These are phyloP conservation scores for Nymphalis urticae DNA, from an alignment of 2,888 invertebrate genomes.

Conservation along the genomic window DNA sequence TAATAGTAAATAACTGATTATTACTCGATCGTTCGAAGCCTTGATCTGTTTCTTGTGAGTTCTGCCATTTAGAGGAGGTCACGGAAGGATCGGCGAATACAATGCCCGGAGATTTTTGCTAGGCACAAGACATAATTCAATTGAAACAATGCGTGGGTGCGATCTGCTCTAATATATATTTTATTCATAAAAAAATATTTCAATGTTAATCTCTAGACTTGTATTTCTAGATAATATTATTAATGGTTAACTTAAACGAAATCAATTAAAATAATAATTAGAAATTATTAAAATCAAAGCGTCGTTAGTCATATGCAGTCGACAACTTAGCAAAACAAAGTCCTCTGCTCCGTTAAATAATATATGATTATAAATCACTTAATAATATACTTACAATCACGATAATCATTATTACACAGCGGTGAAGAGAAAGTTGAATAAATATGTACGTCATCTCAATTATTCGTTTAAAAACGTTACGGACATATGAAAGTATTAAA, in stretches of 20 bases:
- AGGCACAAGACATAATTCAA: conserved; percentile 56
- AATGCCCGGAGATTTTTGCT: conserved; percentile 61
- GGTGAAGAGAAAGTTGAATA: background rate
- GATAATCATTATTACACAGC: background rate
- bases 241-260: too few species aligned
- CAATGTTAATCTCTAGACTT: background rate
- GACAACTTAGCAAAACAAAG: too few species aligned
- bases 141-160: conserved; percentile 60
- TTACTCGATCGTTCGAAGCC: conserved; percentile 6
- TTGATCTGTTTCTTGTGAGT: conserved; percentile 24
- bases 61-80: conserved; percentile 21
- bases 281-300: too few species aligned
- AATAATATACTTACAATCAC: background rate
- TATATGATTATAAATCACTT: background rate
- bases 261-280: too few species aligned
- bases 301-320: too few species aligned
- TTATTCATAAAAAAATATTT: background rate
- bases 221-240: too few species aligned
- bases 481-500: background rate
- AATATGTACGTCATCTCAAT: background rate
- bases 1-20: conserved; percentile 1
- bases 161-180: background rate
- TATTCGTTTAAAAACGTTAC: background rate
- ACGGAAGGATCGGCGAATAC: conserved; percentile 51
- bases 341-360: too few species aligned